Evolutionary conservation across 1,140 invertebrate species (phyloP), one percentile per base, ranked within the genome.

Genomic region (Drosophila nigrodunni): DNA sequence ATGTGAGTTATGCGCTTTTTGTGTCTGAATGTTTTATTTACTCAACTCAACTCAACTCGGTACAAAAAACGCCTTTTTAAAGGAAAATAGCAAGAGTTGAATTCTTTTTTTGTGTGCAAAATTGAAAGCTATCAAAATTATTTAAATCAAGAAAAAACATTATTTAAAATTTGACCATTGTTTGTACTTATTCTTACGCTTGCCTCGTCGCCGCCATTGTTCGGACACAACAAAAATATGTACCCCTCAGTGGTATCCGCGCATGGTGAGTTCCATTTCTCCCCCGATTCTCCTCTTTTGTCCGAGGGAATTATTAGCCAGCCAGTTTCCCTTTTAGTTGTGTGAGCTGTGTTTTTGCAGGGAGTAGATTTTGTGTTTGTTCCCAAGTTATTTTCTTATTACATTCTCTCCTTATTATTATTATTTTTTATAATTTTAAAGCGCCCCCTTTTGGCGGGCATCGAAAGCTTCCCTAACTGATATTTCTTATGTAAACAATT

Each of bases 221-320:
- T 46, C 54, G 46, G 25, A 57, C 15, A 10, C 35, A 11, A 21
- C 25, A 41, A 37, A 49, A 35, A 25, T 54, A 67, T 54, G 60
- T 39, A 44, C 58, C 64, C 69, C 61, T 46, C 75, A 92, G 91
- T 92, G 91, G 91, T 92, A 92, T 91, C 91, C 91, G 73, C 91
- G 91, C 65, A 92, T 92, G 91, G 91, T 92, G 79, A 92, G 91
- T 92, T 35, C 2, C 7, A 13, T 5, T 11, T 21, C 25, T 8
- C 50, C 11, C 30, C 21, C 18, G 7, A 30, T 30, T 30, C 21
- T 21, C 18, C 2, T 41, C 44, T 43, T 4, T 25, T n/a, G 54
- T 47, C 37, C 21, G 62, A 62, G 50, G 30, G 50, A 37, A 10
- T 54, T 35, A 52, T 52, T 7, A 35, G 30, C 50, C 25, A 25